Base-by-base conservation (phyloP, 2,113 vertebrate genomes). In the Dipodomys merriami region DNA sequence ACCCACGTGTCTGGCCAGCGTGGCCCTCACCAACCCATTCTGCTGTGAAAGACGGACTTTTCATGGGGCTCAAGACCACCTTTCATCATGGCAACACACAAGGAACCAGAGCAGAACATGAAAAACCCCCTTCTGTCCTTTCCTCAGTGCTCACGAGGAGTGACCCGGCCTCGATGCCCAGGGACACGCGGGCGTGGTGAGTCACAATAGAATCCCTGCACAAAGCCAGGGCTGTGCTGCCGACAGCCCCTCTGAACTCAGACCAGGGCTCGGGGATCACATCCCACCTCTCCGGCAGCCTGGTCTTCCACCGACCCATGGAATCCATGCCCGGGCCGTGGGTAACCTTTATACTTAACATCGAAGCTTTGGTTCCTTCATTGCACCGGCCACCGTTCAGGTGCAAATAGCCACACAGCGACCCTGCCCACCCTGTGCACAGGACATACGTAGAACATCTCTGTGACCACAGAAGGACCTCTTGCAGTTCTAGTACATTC, bases 401-500 rank as follows among this genome's bases (percentile, higher is more conserved):
- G 29, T 12, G 23, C 35, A 57, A 72, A 62, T 0, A 23, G 39
- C 22, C 18, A 5, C 81, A 22, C 0, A 2, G 8, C 27, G 30
- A 62, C 67, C 25, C 69, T 39, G 33, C 10, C 92, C 11, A 12
- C 23, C 46, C 0, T 22, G 11, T 5, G 67, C 91, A 46, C 22
- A 18, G 30, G 22, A 2, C 39, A 4, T n/a, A 49, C 12, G 4
- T 6, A 23, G 16, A 16, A 16, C 23, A 8, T 10, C n/a, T 20
- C 46, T 23, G 0, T 22, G 23, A 2, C 20, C 33, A 20, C 2
- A n/a, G 13, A 33, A 27, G 7, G 35, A 10, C 13, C 71, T 23
- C 1, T 0, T 1, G 0, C 2, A 11, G 13, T 15, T 25, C 68
- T 8, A 1, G 2, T 1, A 1, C 0, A 13, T 11, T 35, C 57